Conservation (phyloP, 2,888 invertebrate genomes). For the Chymomyza procnemis region DNA sequence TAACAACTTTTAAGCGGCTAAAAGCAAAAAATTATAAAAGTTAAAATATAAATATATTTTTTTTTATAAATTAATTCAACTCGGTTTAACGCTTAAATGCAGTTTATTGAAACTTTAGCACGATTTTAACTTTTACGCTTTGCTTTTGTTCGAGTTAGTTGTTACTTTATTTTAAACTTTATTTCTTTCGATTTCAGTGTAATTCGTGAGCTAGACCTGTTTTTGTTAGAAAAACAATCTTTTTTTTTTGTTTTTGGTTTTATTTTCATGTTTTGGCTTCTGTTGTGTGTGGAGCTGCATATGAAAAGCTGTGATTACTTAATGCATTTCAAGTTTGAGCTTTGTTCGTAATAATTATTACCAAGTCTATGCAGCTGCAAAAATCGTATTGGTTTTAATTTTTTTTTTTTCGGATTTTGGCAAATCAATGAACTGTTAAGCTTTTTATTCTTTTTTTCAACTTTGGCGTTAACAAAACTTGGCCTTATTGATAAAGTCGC, state of each 20-base stretch:
- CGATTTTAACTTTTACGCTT: constrained; percentile 12
- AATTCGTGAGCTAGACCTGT: constrained; percentile 35
- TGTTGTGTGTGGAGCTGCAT: not conserved
- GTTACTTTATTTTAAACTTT: no score
- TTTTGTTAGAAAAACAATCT: not conserved
- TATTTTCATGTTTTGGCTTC: no score
- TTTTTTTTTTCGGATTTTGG: constrained; percentile 11
- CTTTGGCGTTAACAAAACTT: not conserved
- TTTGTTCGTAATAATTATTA: constrained; percentile 21
- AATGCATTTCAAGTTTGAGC: constrained; percentile 52
- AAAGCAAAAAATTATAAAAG: not conserved
- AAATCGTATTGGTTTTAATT: not conserved
- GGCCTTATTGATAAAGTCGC: not conserved
- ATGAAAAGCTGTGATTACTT: constrained; percentile 30
- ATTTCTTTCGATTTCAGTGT: constrained; percentile 21
- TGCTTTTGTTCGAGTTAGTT: constrained; percentile 15
- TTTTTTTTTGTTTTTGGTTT: not conserved
- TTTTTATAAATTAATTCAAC: constrained; percentile 1
- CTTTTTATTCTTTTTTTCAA: constrained; percentile 32
- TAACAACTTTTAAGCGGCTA: not conserved
- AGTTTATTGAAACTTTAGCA: constrained; percentile 33
- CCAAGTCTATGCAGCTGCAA: constrained; percentile 29
- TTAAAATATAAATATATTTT: not conserved
- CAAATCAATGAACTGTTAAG: constrained; percentile 36
- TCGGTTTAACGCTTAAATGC: constrained; percentile 22